Evolutionary conservation across 2,888 invertebrate genomes (phyloP), one percentile per base, ranked within the genome.

Genomic region (Blastobasis lacticolella): DNA sequence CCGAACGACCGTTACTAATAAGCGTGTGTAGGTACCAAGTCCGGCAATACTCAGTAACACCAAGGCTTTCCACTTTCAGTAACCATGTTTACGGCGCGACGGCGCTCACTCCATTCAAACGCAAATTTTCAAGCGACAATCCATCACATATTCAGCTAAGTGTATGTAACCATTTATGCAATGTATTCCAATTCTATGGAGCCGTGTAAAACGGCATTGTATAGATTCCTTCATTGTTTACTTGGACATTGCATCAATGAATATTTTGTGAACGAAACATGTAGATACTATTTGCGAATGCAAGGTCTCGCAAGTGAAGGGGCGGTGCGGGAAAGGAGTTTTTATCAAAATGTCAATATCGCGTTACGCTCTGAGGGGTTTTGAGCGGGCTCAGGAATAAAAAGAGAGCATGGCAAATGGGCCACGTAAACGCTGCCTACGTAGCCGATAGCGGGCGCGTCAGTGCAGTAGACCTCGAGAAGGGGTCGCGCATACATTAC

Each of bases 61-160:
- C 86, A 87, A 87, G 86, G 87, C 70, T 81, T 83, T 80, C 86
- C 74, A 84, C 85, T 85, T 86, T 86, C 78, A 74, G 80, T 61
- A 67, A 69, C 68, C 59, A 67, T 62, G 72, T 71, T 75, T 71
- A 71, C 65, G 66, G 63, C 64, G 56, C 52, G 52, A 64, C 54
- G 61, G 64, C 63, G 64, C 63, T 57, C 57, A 54, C 53, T 59
- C 57, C 58, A 58, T 62, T 69, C 60, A 71, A 67, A 69, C 64
- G 67, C 59, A 63, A 67, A 73, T 69, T 69, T 71, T 59, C 63
- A 57, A 59, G 66, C 58, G 53, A 62, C 60, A 64, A 41, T 45
- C 44, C 45, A 46, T 48, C 46, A 46, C 51, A 51, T 38, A 48
- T 40, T 36, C 36, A 41, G 40, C 5, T 47, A 40, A 9, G 37